phyloP scores from a whole-genome alignment of 2,113 vertebrate species.

The Muntiacus reevesi region DNA sequence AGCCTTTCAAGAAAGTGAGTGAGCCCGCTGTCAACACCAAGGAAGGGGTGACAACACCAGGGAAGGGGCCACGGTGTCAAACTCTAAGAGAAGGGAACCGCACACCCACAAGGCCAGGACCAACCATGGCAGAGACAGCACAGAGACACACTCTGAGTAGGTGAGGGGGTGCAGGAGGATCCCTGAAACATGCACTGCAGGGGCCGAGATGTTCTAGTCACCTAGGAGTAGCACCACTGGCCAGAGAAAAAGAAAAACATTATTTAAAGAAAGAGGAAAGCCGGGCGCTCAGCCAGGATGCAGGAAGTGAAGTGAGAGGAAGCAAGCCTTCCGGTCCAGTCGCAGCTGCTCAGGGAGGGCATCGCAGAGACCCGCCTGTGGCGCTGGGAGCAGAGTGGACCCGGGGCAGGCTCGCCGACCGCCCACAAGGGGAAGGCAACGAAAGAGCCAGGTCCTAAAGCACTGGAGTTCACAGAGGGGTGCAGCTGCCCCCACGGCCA shows the following conservation, averaged over 20 bases:
- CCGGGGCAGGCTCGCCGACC: not conserved
- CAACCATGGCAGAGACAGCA: fast-evolving
- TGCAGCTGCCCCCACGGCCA: too few species aligned
- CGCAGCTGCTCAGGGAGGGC: not conserved
- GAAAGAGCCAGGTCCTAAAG: not conserved
- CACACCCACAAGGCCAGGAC: not conserved
- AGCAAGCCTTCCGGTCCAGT: not conserved
- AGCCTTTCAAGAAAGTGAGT: not conserved
- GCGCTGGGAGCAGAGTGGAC: not conserved
- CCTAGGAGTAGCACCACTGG: not conserved
- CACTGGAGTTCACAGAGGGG: not conserved
- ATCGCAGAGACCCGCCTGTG: not conserved
- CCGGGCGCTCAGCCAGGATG: not conserved
- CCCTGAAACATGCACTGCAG: not conserved
- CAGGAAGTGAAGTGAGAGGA: not conserved
- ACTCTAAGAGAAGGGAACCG: not conserved
- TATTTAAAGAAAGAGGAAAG: not conserved
- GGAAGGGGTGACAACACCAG: not conserved
- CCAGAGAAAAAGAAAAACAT: not conserved
- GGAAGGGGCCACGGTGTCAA: not conserved
- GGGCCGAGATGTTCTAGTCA: fast-evolving
- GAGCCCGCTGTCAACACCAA: not conserved
- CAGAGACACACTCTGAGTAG: not conserved
- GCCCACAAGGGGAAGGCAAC: not conserved
- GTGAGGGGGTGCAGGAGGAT: not conserved